phyloP scores from a whole-genome alignment of 2,888 invertebrate species.

The Synanthedon vespiformis region DNA sequence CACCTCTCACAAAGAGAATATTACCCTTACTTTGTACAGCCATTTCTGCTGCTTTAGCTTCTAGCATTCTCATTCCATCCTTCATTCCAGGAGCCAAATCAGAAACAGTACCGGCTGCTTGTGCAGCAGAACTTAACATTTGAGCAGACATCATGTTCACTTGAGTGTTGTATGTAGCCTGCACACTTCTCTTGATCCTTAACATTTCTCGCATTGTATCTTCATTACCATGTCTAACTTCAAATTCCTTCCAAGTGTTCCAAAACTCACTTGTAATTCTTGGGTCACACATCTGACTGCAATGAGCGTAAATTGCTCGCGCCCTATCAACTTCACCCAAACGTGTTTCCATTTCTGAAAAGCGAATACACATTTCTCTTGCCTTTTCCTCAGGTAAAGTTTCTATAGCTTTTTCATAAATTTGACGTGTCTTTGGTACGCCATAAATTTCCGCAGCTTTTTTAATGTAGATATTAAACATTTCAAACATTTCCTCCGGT shows the following conservation, averaged over 20 bases:
- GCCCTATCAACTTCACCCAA: conserved; percentile 98
- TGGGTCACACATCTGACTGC: conserved; percentile 99
- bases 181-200: conserved; percentile 95
- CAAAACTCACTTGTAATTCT: conserved; percentile 95
- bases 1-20: conserved; percentile 89
- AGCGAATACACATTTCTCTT: conserved; percentile 95
- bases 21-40: conserved; percentile 68
- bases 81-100: conserved; percentile 81
- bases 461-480: conserved; percentile 99
- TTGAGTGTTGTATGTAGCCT: conserved; percentile 98
- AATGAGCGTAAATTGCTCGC: conserved; percentile 96
- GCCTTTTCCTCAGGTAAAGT: conserved; percentile 89
- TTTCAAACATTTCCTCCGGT: conserved; percentile 94
- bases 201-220: conserved; percentile 99
- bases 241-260: conserved; percentile 99
- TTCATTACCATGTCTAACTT: conserved; percentile 98
- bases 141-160: conserved; percentile 99
- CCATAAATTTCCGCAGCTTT: conserved; percentile 98
- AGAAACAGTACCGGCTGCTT: conserved; percentile 75
- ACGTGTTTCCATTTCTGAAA: conserved; percentile 98
- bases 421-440: conserved; percentile 94
- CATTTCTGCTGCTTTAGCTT: conserved; percentile 85
- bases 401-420: conserved; percentile 98
- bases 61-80: conserved; percentile 90
- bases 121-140: conserved; percentile 85